These are phyloP conservation scores for Sarcophaga peregrina DNA, from an alignment of 1,140 invertebrate species.

Conservation along the genomic window DNA sequence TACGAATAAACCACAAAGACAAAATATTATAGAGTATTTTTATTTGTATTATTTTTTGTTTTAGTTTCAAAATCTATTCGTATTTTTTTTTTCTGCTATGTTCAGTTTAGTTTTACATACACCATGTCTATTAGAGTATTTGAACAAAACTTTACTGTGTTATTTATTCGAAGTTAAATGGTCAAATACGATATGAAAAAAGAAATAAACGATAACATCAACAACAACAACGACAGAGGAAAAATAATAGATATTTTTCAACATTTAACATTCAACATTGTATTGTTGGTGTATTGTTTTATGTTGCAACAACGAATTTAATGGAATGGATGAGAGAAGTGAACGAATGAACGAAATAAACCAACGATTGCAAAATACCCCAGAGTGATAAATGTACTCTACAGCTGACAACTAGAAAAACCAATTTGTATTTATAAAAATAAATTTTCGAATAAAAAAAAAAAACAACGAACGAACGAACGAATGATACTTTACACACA, in stretches of 20 bases:
- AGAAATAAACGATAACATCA: constrained; percentile 4
- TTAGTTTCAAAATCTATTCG: not conserved
- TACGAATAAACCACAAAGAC: not conserved
- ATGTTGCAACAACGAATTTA: constrained; percentile 3
- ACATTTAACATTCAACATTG: constrained; percentile 35
- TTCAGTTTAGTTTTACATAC: too few species aligned
- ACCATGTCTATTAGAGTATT: too few species aligned
- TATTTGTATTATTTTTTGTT: not conserved
- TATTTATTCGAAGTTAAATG: not conserved
- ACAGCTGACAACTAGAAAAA: constrained; percentile 42
- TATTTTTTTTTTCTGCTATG: too few species aligned
- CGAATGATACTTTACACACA: too few species aligned
- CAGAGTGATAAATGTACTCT: constrained; percentile 41
- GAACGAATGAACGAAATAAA: not conserved
- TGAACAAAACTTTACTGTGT: too few species aligned
- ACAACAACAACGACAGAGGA: not conserved
- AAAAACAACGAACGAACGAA: too few species aligned
- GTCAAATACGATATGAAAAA: not conserved
- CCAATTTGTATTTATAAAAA: constrained; percentile 38
- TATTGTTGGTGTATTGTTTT: too few species aligned
- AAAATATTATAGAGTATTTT: constrained; percentile 1
- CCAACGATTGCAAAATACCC: constrained; percentile 36
- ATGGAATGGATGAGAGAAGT: not conserved
- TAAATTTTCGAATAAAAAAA: too few species aligned
- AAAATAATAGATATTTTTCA: constrained; percentile 36